Conservation (phyloP, 2,113 vertebrate species). For the Periophthalmodon schlosseri region DNA sequence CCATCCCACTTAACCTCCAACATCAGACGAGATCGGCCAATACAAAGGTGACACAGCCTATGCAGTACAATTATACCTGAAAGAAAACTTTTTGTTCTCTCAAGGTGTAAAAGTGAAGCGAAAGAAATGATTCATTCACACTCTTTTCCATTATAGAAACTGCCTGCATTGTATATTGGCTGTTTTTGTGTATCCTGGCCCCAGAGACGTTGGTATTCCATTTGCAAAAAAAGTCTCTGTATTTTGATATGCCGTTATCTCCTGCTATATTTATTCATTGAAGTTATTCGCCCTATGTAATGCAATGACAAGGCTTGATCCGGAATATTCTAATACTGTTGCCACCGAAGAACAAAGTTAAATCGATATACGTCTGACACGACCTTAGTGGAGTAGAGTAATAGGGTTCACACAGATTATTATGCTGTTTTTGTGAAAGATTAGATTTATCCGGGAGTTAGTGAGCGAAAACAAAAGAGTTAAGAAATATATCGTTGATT, state of each 20-base stretch:
- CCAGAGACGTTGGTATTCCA: background rate
- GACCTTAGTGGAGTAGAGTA: background rate
- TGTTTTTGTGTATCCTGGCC: background rate
- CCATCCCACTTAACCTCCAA: too few relatives aligned
- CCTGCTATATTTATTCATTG: background rate
- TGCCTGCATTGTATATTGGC: background rate
- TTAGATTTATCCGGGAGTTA: background rate
- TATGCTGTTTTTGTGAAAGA: background rate
- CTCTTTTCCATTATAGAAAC: background rate
- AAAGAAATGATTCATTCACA: too few relatives aligned
- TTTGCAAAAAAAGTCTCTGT: background rate
- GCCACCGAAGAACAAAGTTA: background rate
- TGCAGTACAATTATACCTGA: too few relatives aligned
- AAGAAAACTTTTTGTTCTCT: too few relatives aligned
- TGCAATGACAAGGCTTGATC: background rate
- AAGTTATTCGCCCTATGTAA: background rate
- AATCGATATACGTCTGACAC: background rate
- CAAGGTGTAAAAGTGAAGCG: too few relatives aligned
- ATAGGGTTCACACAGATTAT: background rate
- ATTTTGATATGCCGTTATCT: background rate
- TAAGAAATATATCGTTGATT: too few relatives aligned
- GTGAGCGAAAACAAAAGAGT: background rate
- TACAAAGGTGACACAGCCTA: too few relatives aligned
- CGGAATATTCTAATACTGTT: background rate
- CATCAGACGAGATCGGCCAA: too few relatives aligned